Evolutionary conservation across 2,113 vertebrate genomes (phyloP), one percentile per base, ranked within the genome.

Genomic region (Scophthalmus maximus): DNA sequence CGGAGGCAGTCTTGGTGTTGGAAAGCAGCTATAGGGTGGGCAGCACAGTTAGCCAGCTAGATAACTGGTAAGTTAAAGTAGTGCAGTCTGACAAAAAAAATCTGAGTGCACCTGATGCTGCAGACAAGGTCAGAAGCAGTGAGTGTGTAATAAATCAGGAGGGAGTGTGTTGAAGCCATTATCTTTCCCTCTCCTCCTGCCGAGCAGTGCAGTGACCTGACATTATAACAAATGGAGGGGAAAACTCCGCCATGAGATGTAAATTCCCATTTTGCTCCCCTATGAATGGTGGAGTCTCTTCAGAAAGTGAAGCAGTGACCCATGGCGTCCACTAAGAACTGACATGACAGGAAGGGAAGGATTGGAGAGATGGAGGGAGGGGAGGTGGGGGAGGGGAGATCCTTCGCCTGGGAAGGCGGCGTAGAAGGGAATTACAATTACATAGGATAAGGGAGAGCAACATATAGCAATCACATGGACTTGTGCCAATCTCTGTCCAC

Each of bases 211-310:
- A 91, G 87, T 96, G 96, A 98, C 96, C 97, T 96, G 93, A 88
- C 93, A 93, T 92, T 93, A 93, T 91, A 94, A 95, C 95, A 97
- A 98, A 98, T 97, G 96, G 96, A 98, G 95, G 94, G 95, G 95
- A 97, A 97, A 96, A 95, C 92, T 93, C 93, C 90, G 86, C 87
- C 83, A 90, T 22, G 91, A 96, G 96, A 97, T 96, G 95, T 95
- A 95, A 98, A 97, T 95, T 94, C 95, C 89, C 78, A 76, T 67
- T 93, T 83, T 85, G 91, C 94, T 95, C 94, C 94, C 34, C 47
- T 64, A 23, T 71, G 75, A 94, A 95, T 91, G 91, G 93, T 93
- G 94, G 94, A 95, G 93, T 93, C 92, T 95, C 94, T 93, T 91
- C 85, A 88, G 93, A 93, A 93, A 92, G 94, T 91, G 91, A 94